A percentile compares a stretch with the other conserved stretches of the same genome.
Conservation (phyloP, 2,888 invertebrate genomes). For the Limnephilus auricula region DNA sequence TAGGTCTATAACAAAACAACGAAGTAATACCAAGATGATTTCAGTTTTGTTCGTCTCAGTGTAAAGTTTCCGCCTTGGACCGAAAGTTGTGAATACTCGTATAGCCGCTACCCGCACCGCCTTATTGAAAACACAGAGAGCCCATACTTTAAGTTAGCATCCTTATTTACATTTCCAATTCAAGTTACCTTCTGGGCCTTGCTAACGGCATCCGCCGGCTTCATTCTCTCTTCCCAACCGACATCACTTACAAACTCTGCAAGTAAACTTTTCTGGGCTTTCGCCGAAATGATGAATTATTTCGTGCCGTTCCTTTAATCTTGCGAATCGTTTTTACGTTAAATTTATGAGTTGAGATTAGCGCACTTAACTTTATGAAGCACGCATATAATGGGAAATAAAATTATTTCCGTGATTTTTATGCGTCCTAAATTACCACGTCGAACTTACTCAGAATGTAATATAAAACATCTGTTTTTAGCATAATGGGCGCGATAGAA, state of each 20-base stretch:
- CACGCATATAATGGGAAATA: neutral
- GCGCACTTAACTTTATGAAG: conserved; percentile 21
- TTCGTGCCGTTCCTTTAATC: conserved; percentile 33
- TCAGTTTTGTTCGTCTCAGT: neutral
- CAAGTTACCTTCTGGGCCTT: conserved; percentile 56
- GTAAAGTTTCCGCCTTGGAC: conserved; percentile 26
- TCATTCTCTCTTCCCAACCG: conserved; percentile 29
- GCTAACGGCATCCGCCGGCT: conserved; percentile 35
- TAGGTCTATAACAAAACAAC: neutral
- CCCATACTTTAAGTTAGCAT: conserved; percentile 40
- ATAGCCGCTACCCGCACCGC: neutral
- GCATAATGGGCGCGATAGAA: neutral
- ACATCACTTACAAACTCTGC: conserved; percentile 47
- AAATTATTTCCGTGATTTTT: neutral
- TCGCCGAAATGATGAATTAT: conserved; percentile 39
- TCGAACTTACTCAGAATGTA: neutral
- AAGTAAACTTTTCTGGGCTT: conserved; percentile 46
- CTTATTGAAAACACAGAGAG: conserved; percentile 48
- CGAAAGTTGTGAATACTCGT: conserved; percentile 30
- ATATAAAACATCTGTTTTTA: conserved; percentile 2
- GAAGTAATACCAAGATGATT: neutral
- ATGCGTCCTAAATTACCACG: neutral
- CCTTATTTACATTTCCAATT: conserved; percentile 59
- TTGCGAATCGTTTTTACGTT: conserved; percentile 22
- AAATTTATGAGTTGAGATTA: conserved; percentile 46